phyloP scores from a whole-genome alignment of 2,797 vertebrate genomes.

The Botia kubotai region DNA sequence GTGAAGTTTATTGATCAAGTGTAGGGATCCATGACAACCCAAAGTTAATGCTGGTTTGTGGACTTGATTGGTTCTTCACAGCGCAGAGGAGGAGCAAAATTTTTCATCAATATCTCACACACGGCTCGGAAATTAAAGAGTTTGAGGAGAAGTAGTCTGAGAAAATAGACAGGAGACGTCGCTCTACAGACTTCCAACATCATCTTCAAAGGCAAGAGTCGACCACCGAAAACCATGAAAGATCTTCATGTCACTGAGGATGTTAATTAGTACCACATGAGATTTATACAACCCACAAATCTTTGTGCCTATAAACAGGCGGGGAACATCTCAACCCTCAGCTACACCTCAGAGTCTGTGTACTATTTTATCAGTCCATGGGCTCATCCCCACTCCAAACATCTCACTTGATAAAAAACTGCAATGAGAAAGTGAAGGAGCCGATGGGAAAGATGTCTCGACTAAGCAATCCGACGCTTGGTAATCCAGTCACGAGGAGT shows the following conservation, averaged over 20 bases:
- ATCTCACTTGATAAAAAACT: slow-evolving; percentile 51
- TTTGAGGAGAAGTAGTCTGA: slow-evolving; percentile 69
- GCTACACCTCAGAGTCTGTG: slow-evolving; percentile 38
- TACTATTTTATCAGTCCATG: slow-evolving; percentile 47
- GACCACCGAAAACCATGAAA: slow-evolving; percentile 55
- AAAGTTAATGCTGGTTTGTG: slow-evolving; percentile 85
- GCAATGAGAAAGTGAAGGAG: slow-evolving; percentile 45
- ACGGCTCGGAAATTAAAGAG: slow-evolving; percentile 65
- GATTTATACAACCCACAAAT: not conserved
- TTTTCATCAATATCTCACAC: slow-evolving; percentile 79
- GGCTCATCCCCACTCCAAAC: slow-evolving; percentile 47
- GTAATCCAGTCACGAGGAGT: slow-evolving; percentile 64
- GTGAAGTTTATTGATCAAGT: slow-evolving; percentile 93
- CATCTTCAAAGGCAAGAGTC: slow-evolving; percentile 28
- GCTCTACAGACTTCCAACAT: slow-evolving; percentile 39
- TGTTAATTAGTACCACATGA: slow-evolving; percentile 4
- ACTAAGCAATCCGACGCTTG: slow-evolving; percentile 55
- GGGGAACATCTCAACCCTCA: not conserved
- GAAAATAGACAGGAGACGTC: slow-evolving; percentile 60
- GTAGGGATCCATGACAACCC: slow-evolving; percentile 87
- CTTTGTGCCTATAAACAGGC: not conserved
- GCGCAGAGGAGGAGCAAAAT: slow-evolving; percentile 77
- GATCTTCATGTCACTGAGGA: not conserved
- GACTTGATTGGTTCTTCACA: slow-evolving; percentile 75
- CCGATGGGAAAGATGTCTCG: slow-evolving; percentile 34